These are phyloP conservation scores for Uloborus plumipes DNA, from an alignment of 2,888 invertebrate genomes.

Conservation along the genomic window DNA sequence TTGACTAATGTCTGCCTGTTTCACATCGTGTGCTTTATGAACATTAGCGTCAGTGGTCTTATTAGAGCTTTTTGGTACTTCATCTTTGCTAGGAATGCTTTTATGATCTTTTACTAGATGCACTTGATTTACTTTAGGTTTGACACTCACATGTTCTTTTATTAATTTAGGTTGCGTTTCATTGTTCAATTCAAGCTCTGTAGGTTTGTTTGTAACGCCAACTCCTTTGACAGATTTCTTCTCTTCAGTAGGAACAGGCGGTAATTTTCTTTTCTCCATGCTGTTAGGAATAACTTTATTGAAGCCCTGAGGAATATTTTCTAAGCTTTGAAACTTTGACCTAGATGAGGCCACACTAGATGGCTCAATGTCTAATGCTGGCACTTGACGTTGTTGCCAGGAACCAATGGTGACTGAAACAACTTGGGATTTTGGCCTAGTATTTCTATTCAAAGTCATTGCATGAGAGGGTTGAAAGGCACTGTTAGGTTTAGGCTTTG, in stretches of 20 bases:
- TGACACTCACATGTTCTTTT: neutral
- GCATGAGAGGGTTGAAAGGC: constrained; percentile 49
- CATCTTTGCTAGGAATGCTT: constrained; percentile 1
- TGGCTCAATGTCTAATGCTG: constrained; percentile 40
- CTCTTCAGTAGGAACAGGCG: constrained; percentile 50
- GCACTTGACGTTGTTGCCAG: constrained; percentile 54
- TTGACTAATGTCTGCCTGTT: constrained; percentile 2
- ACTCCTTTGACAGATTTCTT: constrained; percentile 19
- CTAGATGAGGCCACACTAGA: constrained; percentile 59
- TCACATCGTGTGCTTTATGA: constrained; percentile 5
- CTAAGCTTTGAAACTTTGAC: constrained; percentile 60
- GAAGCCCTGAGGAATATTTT: constrained; percentile 49
- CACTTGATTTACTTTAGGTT: constrained; percentile 7
- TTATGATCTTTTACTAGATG: constrained; percentile 10
- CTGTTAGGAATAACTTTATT: constrained; percentile 25
- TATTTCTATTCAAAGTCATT: constrained; percentile 54
- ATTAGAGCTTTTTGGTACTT: constrained; percentile 19
- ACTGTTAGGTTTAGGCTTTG: constrained; percentile 53
- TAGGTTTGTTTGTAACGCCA: neutral
- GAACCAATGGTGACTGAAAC: constrained; percentile 62
- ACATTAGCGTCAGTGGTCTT: constrained; percentile 17
- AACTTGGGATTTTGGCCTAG: constrained; percentile 46
- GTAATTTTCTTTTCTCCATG: constrained; percentile 55
- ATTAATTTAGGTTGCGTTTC: neutral
- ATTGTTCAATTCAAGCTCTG: neutral